A percentile compares a stretch with the other conserved stretches of the same genome.
Conservation (phyloP, 2,888 invertebrate genomes). For the Trachelus troglodyta region DNA sequence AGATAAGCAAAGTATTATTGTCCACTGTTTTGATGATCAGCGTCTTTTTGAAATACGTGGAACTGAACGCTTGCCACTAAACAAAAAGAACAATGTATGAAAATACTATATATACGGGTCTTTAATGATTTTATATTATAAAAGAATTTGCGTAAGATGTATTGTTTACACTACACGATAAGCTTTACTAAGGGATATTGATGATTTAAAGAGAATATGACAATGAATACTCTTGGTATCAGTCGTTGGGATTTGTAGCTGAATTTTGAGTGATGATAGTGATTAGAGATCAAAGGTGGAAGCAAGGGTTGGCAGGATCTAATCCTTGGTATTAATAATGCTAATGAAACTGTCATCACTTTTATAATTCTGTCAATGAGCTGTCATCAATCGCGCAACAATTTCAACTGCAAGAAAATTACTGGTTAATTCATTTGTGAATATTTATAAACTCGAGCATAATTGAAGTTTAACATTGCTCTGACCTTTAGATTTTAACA, state of each 20-base stretch:
- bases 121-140: conserved; percentile 16
- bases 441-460: background rate
- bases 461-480: background rate
- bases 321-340: background rate
- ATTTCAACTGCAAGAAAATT: background rate
- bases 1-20: background rate
- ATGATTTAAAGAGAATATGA: background rate
- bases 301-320: background rate
- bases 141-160: conserved; percentile 12
- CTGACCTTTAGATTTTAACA: background rate
- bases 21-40: background rate
- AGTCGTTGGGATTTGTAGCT: background rate
- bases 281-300: background rate
- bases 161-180: background rate
- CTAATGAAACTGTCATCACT: background rate
- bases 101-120: conserved; percentile 14
- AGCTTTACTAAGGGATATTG: background rate
- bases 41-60: background rate
- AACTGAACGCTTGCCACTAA: background rate
- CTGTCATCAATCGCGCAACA: background rate
- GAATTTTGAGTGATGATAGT: background rate
- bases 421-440: background rate
- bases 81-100: background rate
- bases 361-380: background rate
- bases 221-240: background rate